Evolutionary conservation across 2,888 invertebrate genomes (phyloP).

Genomic region (Sipha maydis): DNA sequence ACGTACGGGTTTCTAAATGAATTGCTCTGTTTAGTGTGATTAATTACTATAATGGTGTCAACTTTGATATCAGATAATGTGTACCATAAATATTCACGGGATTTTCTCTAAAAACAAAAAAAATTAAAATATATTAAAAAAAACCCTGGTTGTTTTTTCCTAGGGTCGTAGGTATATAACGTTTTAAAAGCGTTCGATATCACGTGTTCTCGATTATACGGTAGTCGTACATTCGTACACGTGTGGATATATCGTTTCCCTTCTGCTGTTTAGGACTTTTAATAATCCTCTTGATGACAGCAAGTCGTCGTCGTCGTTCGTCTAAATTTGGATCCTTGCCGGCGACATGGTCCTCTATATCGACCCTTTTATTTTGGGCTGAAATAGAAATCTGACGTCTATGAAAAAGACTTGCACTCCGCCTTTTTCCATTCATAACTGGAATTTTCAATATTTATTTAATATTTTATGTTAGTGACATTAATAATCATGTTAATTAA

Average conservation of each 20-base stretch:
- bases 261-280: conserved; percentile 61
- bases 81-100: conserved; percentile 25
- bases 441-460: not conserved
- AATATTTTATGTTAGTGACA: not conserved
- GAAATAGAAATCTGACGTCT: conserved; percentile 57
- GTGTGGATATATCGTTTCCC: conserved; percentile 49
- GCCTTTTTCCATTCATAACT: conserved; percentile 31
- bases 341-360: conserved; percentile 37
- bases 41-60: conserved; percentile 21
- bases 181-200: conserved; percentile 33
- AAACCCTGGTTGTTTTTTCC: conserved; percentile 6
- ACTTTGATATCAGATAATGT: conserved; percentile 29
- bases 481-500: not conserved
- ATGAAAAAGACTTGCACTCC: conserved; percentile 2
- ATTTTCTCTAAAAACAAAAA: conserved; percentile 25
- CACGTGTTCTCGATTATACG: conserved; percentile 58
- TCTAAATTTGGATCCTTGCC: conserved; percentile 57
- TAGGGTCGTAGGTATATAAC: not conserved
- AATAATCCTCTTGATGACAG: conserved; percentile 62
- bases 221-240: conserved; percentile 41
- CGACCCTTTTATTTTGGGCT: conserved; percentile 61
- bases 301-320: conserved; percentile 53
- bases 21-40: conserved; percentile 30
- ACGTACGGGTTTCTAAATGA: conserved; percentile 2
- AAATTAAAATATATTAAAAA: not conserved